phyloP scores from a whole-genome alignment of 2,797 vertebrate species.

The Esox masquinongy region DNA sequence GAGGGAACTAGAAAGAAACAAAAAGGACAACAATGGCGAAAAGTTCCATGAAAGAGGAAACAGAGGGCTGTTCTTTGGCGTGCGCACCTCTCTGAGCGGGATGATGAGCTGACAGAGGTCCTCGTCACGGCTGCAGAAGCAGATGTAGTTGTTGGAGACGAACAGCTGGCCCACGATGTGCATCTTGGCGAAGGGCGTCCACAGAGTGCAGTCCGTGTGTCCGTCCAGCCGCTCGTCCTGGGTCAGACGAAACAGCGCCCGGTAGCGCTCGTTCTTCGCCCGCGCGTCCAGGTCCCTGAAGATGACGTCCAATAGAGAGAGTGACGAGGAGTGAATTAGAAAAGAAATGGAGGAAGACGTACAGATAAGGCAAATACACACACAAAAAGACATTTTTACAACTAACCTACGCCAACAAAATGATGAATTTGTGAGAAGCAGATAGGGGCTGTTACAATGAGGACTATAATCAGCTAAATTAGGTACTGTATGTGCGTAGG shows the following conservation, averaged over 20 bases:
- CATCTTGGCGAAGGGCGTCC: slow-evolving; percentile 94
- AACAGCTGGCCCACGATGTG: slow-evolving; percentile 95
- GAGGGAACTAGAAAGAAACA: background rate
- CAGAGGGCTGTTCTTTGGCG: background rate
- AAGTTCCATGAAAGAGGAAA: background rate
- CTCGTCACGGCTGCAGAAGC: slow-evolving; percentile 92
- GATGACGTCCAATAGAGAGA: background rate
- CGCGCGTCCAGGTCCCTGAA: slow-evolving; percentile 91
- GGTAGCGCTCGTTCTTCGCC: slow-evolving; percentile 93
- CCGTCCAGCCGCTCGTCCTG: slow-evolving; percentile 92
- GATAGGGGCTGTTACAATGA: background rate
- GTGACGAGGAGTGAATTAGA: background rate
- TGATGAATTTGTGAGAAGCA: background rate
- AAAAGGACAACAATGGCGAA: background rate
- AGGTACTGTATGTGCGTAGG: background rate
- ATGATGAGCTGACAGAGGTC: slow-evolving; percentile 94
- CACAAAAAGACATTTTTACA: background rate
- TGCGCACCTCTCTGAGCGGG: slow-evolving; percentile 88
- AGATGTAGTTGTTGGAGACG: slow-evolving; percentile 97
- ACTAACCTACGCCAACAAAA: background rate
- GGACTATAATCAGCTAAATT: background rate
- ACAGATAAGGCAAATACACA: background rate
- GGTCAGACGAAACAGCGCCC: slow-evolving; percentile 87
- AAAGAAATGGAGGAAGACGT: background rate
- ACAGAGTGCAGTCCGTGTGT: slow-evolving; percentile 94